Evolutionary conservation across 2,888 invertebrate species (phyloP).

Genomic region (Aphodius sticticus): DNA sequence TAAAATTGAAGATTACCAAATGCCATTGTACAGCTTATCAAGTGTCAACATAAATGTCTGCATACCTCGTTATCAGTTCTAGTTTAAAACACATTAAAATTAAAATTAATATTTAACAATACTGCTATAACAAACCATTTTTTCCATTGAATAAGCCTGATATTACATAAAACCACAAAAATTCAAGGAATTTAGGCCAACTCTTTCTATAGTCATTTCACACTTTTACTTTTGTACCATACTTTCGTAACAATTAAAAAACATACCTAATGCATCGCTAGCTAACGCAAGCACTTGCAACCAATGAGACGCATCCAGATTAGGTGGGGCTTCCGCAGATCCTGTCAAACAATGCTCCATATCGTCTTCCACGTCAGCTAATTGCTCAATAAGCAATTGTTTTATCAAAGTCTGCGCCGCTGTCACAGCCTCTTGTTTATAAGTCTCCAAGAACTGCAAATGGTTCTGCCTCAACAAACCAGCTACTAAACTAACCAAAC

Average conservation of each 20-base stretch:
- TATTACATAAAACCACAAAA: not conserved
- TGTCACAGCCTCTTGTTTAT: slow-evolving; percentile 88
- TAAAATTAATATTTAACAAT: too few relatives aligned
- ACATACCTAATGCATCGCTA: slow-evolving; percentile 55
- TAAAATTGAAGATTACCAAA: too few relatives aligned
- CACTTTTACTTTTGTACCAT: not conserved
- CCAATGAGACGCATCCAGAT: slow-evolving; percentile 58
- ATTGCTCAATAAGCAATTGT: slow-evolving; percentile 83
- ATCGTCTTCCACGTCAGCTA: slow-evolving; percentile 67
- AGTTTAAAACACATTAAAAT: too few relatives aligned
- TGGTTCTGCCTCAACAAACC: slow-evolving; percentile 89
- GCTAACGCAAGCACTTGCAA: slow-evolving; percentile 55
- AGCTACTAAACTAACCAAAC: slow-evolving; percentile 70
- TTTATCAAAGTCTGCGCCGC: slow-evolving; percentile 89
- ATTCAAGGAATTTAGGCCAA: not conserved
- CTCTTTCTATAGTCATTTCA: not conserved
- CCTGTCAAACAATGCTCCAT: slow-evolving; percentile 65
- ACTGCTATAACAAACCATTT: too few relatives aligned
- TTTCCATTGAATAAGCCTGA: not conserved
- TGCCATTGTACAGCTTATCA: too few relatives aligned
- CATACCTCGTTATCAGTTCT: too few relatives aligned
- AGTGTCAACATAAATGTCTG: too few relatives aligned
- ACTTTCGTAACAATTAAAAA: not conserved
- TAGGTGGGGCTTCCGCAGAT: slow-evolving; percentile 57
- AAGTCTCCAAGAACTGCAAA: slow-evolving; percentile 86